Percentiles rank a stretch among this genome's conserved stretches.
phyloP scores from a whole-genome alignment of 2,888 invertebrate species.

The Yponomeuta malinellus region DNA sequence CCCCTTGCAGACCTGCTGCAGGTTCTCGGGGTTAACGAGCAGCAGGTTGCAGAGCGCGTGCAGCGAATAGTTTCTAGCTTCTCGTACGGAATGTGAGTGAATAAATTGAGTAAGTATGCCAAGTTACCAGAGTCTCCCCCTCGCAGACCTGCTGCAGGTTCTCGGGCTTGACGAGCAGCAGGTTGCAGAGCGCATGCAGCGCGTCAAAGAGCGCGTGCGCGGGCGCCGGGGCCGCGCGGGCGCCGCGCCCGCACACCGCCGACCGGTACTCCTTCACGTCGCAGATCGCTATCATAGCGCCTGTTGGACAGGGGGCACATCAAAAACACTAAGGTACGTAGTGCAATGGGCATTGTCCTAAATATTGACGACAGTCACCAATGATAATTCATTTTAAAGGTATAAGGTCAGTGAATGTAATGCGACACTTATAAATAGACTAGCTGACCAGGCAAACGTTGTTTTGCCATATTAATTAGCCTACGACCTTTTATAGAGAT shows the following conservation, averaged over 20 bases:
- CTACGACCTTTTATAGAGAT: no score
- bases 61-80: constrained; percentile 60
- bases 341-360: no score
- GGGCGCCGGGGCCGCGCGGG: constrained; percentile 78
- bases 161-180: constrained; percentile 95
- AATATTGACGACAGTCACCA: no score
- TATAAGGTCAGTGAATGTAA: no score
- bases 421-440: no score
- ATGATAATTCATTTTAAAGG: no score
- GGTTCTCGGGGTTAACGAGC: constrained; percentile 95
- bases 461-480: no score
- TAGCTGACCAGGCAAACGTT: no score
- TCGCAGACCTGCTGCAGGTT: constrained; percentile 96
- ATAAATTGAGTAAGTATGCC: no score
- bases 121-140: constrained; percentile 90
- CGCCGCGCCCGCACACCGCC: constrained; percentile 80
- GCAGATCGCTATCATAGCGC: constrained; percentile 98
- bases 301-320: constrained; percentile 47
- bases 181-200: constrained; percentile 95
- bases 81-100: no score
- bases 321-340: no score
- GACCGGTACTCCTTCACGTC: constrained; percentile 98
- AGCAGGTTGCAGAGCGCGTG: constrained; percentile 80
- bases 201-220: constrained; percentile 95
- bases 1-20: constrained; percentile 95